Evolutionary conservation across 2,113 vertebrate species (phyloP).

Genomic region (Quiscalus mexicanus): DNA sequence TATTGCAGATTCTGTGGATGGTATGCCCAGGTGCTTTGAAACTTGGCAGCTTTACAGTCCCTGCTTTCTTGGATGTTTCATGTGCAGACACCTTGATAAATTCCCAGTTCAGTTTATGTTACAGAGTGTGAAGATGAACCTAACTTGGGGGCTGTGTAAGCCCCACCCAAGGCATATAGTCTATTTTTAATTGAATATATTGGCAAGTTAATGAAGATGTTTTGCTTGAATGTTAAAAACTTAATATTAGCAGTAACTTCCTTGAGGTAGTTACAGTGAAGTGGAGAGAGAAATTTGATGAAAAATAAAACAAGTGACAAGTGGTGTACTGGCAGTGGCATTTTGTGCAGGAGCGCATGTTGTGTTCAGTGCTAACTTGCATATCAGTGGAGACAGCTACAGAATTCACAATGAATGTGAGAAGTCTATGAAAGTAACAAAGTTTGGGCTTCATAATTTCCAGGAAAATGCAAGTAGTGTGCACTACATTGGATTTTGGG

Average conservation of each 20-base stretch:
- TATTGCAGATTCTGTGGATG: background rate
- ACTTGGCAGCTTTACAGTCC: constrained; percentile 2
- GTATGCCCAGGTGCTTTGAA: constrained; percentile 5
- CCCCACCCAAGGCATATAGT: background rate
- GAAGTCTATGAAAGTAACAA: background rate
- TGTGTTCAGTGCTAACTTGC: background rate
- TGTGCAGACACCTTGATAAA: background rate
- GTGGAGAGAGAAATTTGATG: background rate
- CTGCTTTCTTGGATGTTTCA: constrained; percentile 1
- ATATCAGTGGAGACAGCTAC: background rate
- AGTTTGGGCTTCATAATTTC: background rate
- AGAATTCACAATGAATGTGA: background rate
- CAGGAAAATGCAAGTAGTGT: background rate
- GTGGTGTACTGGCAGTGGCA: background rate
- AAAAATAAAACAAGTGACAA: background rate
- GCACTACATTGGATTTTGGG: background rate
- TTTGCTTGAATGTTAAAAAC: background rate
- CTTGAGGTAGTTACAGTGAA: background rate
- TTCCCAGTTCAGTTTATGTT: background rate
- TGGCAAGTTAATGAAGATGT: background rate
- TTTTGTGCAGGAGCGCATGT: background rate
- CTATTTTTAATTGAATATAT: background rate
- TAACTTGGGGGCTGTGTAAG: background rate
- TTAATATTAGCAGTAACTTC: background rate
- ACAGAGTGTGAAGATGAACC: background rate